These are phyloP conservation scores for Protomyctophum bolini DNA, from an alignment of 2,113 vertebrate species.

Conservation along the genomic window DNA sequence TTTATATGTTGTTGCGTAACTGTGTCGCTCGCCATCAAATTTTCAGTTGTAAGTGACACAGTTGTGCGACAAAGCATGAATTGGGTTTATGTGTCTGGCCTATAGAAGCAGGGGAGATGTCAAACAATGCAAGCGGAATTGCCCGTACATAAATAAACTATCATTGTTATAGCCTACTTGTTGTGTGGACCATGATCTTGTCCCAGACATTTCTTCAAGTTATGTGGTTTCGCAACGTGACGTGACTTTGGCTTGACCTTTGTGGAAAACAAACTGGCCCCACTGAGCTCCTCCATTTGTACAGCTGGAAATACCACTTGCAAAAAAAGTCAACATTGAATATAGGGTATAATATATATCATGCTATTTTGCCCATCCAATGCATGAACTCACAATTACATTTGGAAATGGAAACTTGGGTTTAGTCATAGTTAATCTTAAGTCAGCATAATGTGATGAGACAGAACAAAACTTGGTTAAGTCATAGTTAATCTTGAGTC, in stretches of 20 bases:
- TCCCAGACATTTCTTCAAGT: not conserved
- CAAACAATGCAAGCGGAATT: conserved; percentile 70
- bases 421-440: no score
- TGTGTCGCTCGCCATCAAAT: not conserved
- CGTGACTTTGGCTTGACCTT: not conserved
- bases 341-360: no score
- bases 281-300: conserved; percentile 8
- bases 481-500: no score
- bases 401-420: no score
- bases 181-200: not conserved
- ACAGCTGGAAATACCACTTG: not conserved
- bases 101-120: conserved; percentile 71
- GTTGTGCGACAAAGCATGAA: not conserved
- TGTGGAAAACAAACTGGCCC: not conserved
- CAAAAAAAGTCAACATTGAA: no score
- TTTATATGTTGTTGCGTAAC: no score
- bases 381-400: no score
- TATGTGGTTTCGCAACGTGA: not conserved
- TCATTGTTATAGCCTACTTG: conserved; percentile 46
- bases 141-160: conserved; percentile 75
- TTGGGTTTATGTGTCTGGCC: conserved; percentile 43
- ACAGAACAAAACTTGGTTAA: no score
- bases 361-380: no score
- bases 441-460: no score
- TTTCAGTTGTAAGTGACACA: not conserved